These are phyloP conservation scores for Drosophila burlai DNA, from an alignment of 1,140 invertebrate species.

Conservation along the genomic window DNA sequence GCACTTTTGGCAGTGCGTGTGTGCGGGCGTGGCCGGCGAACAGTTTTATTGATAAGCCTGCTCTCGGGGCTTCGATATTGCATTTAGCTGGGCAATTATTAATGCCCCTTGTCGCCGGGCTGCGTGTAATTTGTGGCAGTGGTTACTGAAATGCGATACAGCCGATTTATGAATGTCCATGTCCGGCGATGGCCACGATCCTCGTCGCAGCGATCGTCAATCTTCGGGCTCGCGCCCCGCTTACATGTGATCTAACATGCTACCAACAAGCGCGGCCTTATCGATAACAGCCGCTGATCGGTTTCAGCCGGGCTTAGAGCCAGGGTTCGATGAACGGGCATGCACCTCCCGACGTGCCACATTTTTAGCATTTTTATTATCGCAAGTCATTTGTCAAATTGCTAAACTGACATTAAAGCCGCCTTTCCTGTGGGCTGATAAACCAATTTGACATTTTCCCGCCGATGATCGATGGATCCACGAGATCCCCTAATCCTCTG, in stretches of 20 bases:
- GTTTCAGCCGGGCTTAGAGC: constrained; percentile 8
- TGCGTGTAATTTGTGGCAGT: constrained; percentile 82
- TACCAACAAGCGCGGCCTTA: constrained; percentile 64
- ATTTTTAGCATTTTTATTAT: constrained; percentile 68
- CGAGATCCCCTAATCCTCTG: constrained; percentile 28
- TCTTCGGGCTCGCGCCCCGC: constrained; percentile 43
- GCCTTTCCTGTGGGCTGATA: constrained; percentile 70
- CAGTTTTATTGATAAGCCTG: constrained; percentile 82
- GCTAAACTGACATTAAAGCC: constrained; percentile 81
- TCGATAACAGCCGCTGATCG: constrained; percentile 56
- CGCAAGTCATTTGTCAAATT: constrained; percentile 80
- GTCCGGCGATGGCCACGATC: constrained; percentile 61
- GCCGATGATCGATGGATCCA: constrained; percentile 74
- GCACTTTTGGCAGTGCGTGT: constrained; percentile 60
- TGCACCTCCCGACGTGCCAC: constrained; percentile 44
- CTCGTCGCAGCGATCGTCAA: constrained; percentile 33
- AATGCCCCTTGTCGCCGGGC: constrained; percentile 74
- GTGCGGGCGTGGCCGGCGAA: constrained; percentile 73
- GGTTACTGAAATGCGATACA: constrained; percentile 73
- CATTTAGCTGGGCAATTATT: constrained; percentile 78
- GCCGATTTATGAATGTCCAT: constrained; percentile 69
- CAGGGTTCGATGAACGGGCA: constrained; percentile 26
- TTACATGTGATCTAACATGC: constrained; percentile 75
- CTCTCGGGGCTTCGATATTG: constrained; percentile 62
- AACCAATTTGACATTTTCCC: constrained; percentile 79